Percentiles rank a stretch among this genome's conserved stretches.
Conservation (phyloP, 2,888 invertebrate species). For the Deilephila porcellus region DNA sequence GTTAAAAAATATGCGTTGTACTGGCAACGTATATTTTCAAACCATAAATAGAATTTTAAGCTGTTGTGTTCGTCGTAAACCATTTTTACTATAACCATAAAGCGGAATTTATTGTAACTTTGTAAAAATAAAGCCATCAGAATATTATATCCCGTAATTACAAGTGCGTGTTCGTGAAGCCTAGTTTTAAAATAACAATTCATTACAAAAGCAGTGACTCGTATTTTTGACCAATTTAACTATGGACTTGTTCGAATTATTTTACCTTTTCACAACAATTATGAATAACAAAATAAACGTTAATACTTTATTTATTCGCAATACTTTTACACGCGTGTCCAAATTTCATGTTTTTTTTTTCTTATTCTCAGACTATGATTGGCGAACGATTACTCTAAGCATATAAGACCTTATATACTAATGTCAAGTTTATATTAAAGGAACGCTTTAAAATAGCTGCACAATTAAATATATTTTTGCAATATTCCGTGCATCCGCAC, state of each 20-base stretch:
- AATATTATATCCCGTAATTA: slow-evolving; percentile 7
- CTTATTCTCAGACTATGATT: too few relatives aligned
- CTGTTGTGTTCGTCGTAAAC: background rate
- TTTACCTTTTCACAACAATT: background rate
- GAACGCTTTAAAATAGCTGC: too few relatives aligned
- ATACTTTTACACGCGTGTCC: too few relatives aligned
- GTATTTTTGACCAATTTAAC: background rate
- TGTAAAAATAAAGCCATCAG: background rate
- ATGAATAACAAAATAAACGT: background rate
- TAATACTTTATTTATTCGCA: too few relatives aligned
- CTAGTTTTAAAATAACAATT: background rate
- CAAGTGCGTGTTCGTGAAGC: background rate
- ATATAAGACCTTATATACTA: too few relatives aligned
- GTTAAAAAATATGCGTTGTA: slow-evolving; percentile 38
- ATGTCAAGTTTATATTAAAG: too few relatives aligned
- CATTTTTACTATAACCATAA: slow-evolving; percentile 2
- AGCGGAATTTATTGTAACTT: slow-evolving; percentile 6
- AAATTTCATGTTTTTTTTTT: too few relatives aligned
- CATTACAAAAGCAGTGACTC: background rate
- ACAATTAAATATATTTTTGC: too few relatives aligned
- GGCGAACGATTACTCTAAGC: too few relatives aligned
- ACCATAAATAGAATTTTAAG: background rate
- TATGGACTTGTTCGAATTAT: background rate
- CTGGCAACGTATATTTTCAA: background rate
- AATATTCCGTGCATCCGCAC: too few relatives aligned